These are phyloP conservation scores for Parnassius apollo DNA, from an alignment of 2,888 invertebrate species.

Conservation along the genomic window DNA sequence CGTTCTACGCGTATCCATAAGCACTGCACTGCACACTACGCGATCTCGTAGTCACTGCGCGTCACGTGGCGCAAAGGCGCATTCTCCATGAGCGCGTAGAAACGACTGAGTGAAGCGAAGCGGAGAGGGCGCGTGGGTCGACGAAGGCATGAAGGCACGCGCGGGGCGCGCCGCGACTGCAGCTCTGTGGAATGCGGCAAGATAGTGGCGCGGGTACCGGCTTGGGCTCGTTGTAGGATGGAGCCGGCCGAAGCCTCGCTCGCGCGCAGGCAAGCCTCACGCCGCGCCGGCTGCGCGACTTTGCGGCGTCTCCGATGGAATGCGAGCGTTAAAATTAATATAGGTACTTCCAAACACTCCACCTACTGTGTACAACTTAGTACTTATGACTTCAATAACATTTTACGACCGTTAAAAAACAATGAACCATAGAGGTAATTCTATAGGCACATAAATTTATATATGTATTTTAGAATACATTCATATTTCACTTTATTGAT, in stretches of 20 bases:
- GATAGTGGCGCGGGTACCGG: slow-evolving; percentile 54
- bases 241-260: slow-evolving; percentile 36
- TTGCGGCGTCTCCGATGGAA: slow-evolving; percentile 34
- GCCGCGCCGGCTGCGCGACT: slow-evolving; percentile 41
- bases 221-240: slow-evolving; percentile 56
- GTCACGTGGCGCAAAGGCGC: slow-evolving; percentile 54
- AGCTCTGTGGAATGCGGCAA: slow-evolving; percentile 67
- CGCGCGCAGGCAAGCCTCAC: slow-evolving; percentile 41
- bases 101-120: slow-evolving; percentile 60
- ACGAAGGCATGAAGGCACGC: slow-evolving; percentile 81
- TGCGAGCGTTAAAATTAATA: slow-evolving; percentile 29
- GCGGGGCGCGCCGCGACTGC: slow-evolving; percentile 68
- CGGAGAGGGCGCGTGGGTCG: slow-evolving; percentile 88
- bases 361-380: slow-evolving; percentile 20
- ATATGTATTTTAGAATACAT: too few relatives aligned
- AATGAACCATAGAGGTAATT: slow-evolving; percentile 16
- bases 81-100: slow-evolving; percentile 59
- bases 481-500: too few relatives aligned
- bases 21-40: slow-evolving; percentile 74
- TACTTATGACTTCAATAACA: slow-evolving; percentile 19
- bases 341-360: slow-evolving; percentile 25
- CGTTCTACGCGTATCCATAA: slow-evolving; percentile 72
- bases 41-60: slow-evolving; percentile 52
- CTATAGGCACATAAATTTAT: slow-evolving; percentile 12
- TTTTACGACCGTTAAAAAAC: slow-evolving; percentile 18